phyloP scores from a whole-genome alignment of 2,797 vertebrate genomes.

The Enteromius anoplus region DNA sequence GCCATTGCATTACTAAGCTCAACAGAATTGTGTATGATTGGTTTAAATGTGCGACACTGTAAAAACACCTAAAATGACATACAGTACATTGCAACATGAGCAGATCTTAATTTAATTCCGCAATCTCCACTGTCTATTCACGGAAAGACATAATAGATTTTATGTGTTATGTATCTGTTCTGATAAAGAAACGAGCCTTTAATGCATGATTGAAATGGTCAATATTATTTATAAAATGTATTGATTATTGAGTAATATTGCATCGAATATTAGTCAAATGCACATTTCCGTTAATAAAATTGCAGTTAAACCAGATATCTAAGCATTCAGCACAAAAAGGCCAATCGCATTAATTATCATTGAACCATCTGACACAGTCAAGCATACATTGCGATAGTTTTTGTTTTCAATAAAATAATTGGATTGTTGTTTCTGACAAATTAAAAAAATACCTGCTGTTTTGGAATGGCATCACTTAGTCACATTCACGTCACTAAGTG shows the following conservation, averaged over 20 bases:
- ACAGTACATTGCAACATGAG: too few relatives aligned
- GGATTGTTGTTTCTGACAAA: background rate
- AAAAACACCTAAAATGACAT: too few relatives aligned
- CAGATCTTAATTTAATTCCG: too few relatives aligned
- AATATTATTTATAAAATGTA: background rate
- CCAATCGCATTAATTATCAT: background rate
- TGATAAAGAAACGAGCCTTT: background rate
- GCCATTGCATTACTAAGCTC: too few relatives aligned
- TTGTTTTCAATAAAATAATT: background rate
- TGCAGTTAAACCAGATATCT: background rate
- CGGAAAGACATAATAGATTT: too few relatives aligned
- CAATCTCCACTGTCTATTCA: too few relatives aligned
- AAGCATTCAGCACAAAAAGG: background rate
- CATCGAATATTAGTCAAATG: background rate
- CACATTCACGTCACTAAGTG: background rate
- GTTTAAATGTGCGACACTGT: too few relatives aligned
- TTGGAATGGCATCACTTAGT: background rate
- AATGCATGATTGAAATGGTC: background rate
- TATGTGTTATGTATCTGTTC: background rate
- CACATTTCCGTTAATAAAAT: background rate
- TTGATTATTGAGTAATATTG: background rate
- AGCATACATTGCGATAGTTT: background rate
- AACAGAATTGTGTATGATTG: too few relatives aligned
- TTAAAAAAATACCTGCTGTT: background rate
- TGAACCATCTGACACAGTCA: background rate